phyloP scores from a whole-genome alignment of 2,113 vertebrate genomes.

The Circaetus gallicus region DNA sequence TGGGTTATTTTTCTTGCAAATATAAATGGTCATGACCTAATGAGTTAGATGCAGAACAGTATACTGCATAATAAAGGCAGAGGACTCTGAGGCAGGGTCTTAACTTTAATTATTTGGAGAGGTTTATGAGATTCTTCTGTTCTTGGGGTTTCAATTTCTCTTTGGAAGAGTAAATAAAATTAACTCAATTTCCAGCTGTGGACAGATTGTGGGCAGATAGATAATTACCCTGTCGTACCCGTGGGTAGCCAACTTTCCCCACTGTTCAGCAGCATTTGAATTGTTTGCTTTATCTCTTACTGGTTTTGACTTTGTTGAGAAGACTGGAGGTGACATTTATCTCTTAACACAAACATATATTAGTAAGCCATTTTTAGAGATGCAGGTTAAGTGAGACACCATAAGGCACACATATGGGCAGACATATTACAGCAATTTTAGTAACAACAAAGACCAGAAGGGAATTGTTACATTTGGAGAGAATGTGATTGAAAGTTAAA shows the following conservation, averaged over 20 bases:
- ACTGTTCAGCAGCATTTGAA: slow-evolving; percentile 6
- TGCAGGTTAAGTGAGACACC: neutral
- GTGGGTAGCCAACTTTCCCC: neutral
- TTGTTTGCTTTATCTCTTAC: neutral
- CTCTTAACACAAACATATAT: neutral
- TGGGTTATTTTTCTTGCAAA: neutral
- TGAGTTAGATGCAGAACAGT: neutral
- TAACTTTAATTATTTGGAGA: slow-evolving; percentile 16
- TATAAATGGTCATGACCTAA: neutral
- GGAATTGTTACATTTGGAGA: neutral
- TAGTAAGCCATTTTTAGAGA: neutral
- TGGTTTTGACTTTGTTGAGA: slow-evolving; percentile 10
- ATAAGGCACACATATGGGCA: neutral
- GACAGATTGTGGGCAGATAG: slow-evolving; percentile 8
- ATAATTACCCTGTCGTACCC: slow-evolving; percentile 5
- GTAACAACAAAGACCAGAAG: neutral
- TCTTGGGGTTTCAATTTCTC: slow-evolving; percentile 17
- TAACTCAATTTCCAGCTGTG: slow-evolving; percentile 33
- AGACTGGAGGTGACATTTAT: neutral
- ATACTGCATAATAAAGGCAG: neutral
- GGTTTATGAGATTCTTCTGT: slow-evolving; percentile 17
- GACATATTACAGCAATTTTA: neutral
- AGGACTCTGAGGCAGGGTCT: neutral
- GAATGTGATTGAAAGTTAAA: neutral
- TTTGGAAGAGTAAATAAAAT: slow-evolving; percentile 57